phyloP scores from a whole-genome alignment of 2,888 invertebrate species.

The Onthophagus sagittarius region DNA sequence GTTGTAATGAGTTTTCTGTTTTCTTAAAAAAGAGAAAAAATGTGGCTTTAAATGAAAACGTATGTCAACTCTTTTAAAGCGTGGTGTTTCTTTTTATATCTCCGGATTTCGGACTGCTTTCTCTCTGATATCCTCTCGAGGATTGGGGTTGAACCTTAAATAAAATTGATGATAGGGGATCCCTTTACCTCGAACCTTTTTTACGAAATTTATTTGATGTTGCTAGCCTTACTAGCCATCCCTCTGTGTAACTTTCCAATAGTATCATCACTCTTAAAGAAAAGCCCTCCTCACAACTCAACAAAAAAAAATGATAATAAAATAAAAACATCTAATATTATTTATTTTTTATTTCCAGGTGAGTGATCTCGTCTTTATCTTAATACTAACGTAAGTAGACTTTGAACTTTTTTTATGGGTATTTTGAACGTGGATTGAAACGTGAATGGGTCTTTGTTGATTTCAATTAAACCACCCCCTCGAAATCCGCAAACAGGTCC shows the following conservation, averaged over 20 bases:
- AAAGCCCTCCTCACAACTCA: background rate
- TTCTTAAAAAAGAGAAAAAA: too few species aligned
- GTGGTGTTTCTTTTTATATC: background rate
- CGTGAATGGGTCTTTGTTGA: constrained; percentile 4
- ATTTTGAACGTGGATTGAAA: background rate
- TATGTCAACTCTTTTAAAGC: background rate
- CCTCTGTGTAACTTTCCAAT: background rate
- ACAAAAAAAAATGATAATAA: background rate
- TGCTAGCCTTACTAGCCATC: background rate
- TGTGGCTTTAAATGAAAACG: background rate
- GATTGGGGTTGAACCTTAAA: background rate
- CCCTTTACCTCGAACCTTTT: background rate
- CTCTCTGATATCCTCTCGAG: background rate
- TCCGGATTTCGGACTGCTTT: background rate
- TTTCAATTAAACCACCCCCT: constrained; percentile 5
- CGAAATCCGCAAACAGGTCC: constrained; percentile 8
- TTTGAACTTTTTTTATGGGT: background rate
- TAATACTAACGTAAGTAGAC: background rate
- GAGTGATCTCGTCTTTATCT: background rate
- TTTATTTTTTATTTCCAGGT: background rate
- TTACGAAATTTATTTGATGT: background rate
- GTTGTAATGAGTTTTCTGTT: too few species aligned
- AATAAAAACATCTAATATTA: background rate
- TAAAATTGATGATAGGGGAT: background rate
- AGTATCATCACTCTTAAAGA: background rate